phyloP scores from a whole-genome alignment of 2,797 vertebrate genomes.

The Periparus ater region DNA sequence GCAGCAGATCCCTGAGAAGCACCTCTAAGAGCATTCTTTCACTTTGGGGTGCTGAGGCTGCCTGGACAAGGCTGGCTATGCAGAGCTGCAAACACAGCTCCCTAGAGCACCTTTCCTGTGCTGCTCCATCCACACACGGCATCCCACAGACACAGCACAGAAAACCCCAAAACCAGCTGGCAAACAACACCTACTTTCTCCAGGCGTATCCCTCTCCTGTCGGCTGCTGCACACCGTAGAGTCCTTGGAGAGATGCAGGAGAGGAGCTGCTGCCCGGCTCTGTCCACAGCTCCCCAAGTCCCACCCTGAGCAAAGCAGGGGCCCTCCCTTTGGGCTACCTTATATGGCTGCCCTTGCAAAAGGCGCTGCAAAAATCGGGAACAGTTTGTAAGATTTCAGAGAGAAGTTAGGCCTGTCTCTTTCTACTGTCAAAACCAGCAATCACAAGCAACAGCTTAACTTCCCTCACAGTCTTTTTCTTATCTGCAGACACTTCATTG shows the following conservation, averaged over 20 bases:
- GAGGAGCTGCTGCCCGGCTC: not conserved
- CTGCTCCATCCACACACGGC: not conserved
- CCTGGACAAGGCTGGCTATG: not conserved
- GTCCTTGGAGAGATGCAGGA: not conserved
- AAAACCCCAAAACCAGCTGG: not conserved
- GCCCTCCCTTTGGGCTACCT: slow-evolving; percentile 46
- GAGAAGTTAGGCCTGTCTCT: not conserved
- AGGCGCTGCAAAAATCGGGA: not conserved
- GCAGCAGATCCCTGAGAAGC: not conserved
- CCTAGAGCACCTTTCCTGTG: not conserved
- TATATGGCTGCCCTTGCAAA: slow-evolving; percentile 5
- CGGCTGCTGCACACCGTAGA: not conserved
- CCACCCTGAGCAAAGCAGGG: not conserved
- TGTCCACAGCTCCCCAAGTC: not conserved
- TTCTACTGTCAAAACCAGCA: not conserved
- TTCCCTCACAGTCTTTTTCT: not conserved
- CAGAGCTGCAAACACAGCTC: not conserved
- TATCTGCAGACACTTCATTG: not conserved
- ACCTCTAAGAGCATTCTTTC: not conserved
- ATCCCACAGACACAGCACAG: not conserved
- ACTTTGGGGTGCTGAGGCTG: not conserved
- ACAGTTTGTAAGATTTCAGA: not conserved
- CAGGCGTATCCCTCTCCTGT: not conserved
- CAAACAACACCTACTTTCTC: slow-evolving; percentile 19
- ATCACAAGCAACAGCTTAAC: not conserved